phyloP scores from a whole-genome alignment of 1,140 invertebrate genomes.

The Phocides pigmalion region DNA sequence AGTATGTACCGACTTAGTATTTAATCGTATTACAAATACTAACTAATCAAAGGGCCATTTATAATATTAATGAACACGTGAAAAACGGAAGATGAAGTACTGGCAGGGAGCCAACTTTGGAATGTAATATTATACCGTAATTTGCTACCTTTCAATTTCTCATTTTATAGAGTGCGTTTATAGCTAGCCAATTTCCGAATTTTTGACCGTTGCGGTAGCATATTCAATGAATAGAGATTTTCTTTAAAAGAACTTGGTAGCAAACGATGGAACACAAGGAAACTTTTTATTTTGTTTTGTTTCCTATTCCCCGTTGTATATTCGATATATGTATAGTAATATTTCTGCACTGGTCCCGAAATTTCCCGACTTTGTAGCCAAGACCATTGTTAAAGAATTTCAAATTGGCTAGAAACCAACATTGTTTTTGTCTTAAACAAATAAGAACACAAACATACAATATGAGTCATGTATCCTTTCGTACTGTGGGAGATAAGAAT shows the following conservation, averaged over 20 bases:
- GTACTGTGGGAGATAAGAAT: too few relatives aligned
- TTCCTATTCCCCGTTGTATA: constrained; percentile 15
- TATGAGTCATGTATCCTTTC: background rate
- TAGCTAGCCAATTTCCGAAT: constrained; percentile 31
- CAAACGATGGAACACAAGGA: background rate
- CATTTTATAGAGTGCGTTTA: constrained; percentile 37
- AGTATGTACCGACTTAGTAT: constrained; percentile 4
- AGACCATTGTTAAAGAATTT: constrained; percentile 28
- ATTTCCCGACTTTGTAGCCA: constrained; percentile 11
- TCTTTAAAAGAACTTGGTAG: background rate
- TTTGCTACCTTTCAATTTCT: constrained; percentile 35
- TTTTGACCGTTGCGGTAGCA: constrained; percentile 17
- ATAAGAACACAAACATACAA: background rate
- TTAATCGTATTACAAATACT: constrained; percentile 3
- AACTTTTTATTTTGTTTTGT: constrained; percentile 17
- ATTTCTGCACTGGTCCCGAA: constrained; percentile 19
- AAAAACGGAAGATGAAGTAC: constrained; percentile 19
- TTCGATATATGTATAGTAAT: constrained; percentile 18
- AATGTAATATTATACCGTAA: constrained; percentile 29
- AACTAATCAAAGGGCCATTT: constrained; percentile 1
- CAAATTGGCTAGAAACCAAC: constrained; percentile 15
- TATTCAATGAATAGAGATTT: constrained; percentile 21
- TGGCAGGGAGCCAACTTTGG: constrained; percentile 24
- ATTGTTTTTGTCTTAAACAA: background rate
- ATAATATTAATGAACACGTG: constrained; percentile 17